Evolutionary conservation across 2,113 vertebrate genomes (phyloP).

Genomic region (Eulemur rufifrons): DNA sequence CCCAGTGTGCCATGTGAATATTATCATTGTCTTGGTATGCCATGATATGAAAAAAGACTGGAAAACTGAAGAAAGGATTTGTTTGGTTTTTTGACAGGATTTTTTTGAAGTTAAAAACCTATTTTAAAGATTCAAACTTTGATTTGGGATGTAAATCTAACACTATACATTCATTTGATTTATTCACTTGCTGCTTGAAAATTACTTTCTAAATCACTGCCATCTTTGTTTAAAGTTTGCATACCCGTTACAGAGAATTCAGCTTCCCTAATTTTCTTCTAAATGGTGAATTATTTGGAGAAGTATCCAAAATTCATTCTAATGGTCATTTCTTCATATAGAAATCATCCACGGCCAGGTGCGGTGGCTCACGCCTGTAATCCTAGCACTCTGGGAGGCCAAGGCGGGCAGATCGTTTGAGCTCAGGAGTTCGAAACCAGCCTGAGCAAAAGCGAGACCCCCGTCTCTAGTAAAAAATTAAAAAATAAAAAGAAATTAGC

Average conservation of each 20-base stretch:
- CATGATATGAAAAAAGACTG: neutral
- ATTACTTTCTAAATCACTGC: neutral
- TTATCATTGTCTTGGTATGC: neutral
- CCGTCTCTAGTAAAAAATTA: too few relatives aligned
- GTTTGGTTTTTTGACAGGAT: neutral
- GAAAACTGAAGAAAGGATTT: neutral
- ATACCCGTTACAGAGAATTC: neutral
- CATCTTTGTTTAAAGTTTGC: constrained; percentile 11
- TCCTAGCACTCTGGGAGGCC: too few relatives aligned
- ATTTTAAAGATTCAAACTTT: neutral
- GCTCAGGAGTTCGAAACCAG: too few relatives aligned
- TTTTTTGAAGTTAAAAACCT: constrained; percentile 16
- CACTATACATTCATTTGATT: neutral
- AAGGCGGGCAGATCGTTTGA: too few relatives aligned
- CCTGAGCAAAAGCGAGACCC: too few relatives aligned
- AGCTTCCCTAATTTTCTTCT: neutral
- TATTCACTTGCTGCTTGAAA: constrained; percentile 4
- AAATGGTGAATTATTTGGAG: neutral
- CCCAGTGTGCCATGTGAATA: neutral
- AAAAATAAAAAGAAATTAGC: too few relatives aligned
- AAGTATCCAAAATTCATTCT: constrained; percentile 43
- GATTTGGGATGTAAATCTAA: neutral
- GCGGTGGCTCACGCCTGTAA: too few relatives aligned
- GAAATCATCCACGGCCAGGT: neutral
- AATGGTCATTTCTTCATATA: constrained; percentile 19